Evolutionary conservation across 2,888 invertebrate genomes (phyloP), one percentile per base, ranked within the genome.

Genomic region (Pelosia muscerda): DNA sequence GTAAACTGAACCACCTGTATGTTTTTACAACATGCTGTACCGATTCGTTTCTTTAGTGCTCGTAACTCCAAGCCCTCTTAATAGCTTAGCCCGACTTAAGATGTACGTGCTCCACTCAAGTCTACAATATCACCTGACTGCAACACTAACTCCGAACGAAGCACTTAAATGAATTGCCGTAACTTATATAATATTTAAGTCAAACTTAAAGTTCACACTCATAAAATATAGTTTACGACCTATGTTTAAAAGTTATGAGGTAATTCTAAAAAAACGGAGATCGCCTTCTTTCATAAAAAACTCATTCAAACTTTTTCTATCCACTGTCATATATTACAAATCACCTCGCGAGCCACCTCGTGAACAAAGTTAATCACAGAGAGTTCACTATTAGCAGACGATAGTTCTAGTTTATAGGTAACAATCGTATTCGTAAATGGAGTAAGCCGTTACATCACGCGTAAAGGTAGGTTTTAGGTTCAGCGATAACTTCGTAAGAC

Each of bases 371-470:
- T 81, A 82, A 81, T 82, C 79, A 81, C 80, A 74, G 72, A 70
- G 66, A 28, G 19, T 75, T 82, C 85, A 80, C 80, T 81, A 80
- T 73, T 63, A 72, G 74, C 69, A 65, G 69, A 49, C 49, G 8
- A 78, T 78, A 81, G 81, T 81, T 84, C 77, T 79, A 79, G 76
- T 77, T 84, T 78, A 71, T 68, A 75, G 81, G 23, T 85, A 90
- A 88, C 87, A 88, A 90, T 89, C 85, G 83, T 84, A 88, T 89
- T 89, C 86, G 85, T 86, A 89, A 88, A 88, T 88, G 75, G 87
- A 86, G 81, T 86, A 84, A 89, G 83, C 82, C 82, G 85, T 89
- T 89, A 89, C 86, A 88, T 87, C 88, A 90, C 88, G 83, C 82
- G 80, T 83, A 65, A 70, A 77, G 73, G 69, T 74, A 73, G 72